Conservation (phyloP, 2,888 invertebrate species). For the Pandemis heparana region DNA sequence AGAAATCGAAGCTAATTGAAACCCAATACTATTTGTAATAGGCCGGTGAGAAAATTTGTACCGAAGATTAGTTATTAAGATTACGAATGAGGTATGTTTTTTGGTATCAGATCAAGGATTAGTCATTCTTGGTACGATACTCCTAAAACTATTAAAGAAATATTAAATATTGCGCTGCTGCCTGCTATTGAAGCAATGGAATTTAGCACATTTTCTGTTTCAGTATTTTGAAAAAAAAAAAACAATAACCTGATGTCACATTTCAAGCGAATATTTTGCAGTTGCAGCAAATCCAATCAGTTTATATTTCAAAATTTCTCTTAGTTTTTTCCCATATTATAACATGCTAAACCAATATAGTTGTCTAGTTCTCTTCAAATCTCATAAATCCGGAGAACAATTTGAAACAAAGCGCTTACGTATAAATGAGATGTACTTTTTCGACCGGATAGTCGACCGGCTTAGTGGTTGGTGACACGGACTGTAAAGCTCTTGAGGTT, state of each 20-base stretch:
- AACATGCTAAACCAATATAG: no score
- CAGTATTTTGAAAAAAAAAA: neutral
- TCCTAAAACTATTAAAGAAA: conserved; percentile 18
- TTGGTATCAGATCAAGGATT: conserved; percentile 54
- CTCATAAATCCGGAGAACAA: no score
- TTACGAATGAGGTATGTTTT: conserved; percentile 63
- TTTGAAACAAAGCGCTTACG: no score
- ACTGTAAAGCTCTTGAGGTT: no score
- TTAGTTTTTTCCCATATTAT: no score
- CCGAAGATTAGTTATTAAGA: conserved; percentile 78
- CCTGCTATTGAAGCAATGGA: neutral
- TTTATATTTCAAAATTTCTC: no score
- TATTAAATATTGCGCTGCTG: neutral
- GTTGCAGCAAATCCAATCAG: no score
- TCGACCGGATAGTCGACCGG: no score
- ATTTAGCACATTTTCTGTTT: neutral
- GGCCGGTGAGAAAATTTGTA: conserved; percentile 70
- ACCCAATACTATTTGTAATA: conserved; percentile 71
- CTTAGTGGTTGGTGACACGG: no score
- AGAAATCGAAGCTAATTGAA: conserved; percentile 73
- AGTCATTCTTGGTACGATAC: conserved; percentile 44
- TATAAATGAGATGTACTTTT: no score
- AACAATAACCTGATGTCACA: neutral
- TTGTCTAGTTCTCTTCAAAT: no score
- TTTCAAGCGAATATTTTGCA: no score